phyloP scores from a whole-genome alignment of 2,888 invertebrate species.

The Lordiphosa fenestrarum region DNA sequence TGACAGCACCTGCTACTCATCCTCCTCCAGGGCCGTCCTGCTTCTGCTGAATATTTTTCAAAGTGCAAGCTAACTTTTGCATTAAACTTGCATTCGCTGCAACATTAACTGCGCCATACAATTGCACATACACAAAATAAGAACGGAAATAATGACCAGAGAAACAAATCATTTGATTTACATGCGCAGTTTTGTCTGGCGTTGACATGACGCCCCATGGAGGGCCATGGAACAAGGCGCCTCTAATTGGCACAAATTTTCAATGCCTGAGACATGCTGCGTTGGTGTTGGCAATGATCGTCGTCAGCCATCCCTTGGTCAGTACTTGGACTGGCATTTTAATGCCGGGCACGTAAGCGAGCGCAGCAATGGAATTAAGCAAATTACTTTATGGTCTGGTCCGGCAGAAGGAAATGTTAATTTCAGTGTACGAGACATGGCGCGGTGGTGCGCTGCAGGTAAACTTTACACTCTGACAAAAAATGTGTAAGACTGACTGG shows the following conservation, averaged over 20 bases:
- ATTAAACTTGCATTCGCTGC: slow-evolving; percentile 68
- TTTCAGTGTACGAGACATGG: slow-evolving; percentile 32
- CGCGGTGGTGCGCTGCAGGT: slow-evolving; percentile 4
- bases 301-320: slow-evolving; percentile 20
- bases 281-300: slow-evolving; percentile 5
- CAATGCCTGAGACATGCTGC: slow-evolving; percentile 23
- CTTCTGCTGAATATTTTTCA: background rate
- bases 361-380: slow-evolving; percentile 67
- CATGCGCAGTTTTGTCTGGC: slow-evolving; percentile 33
- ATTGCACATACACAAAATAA: too few relatives aligned
- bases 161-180: slow-evolving; percentile 59
- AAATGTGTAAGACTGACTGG: background rate
- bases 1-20: background rate
- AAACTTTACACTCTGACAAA: slow-evolving; percentile 16
- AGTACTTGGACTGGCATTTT: slow-evolving; percentile 31
- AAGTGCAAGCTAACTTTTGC: slow-evolving; percentile 18
- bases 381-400: slow-evolving; percentile 62
- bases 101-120: background rate
- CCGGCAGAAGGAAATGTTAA: slow-evolving; percentile 61
- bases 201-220: slow-evolving; percentile 44
- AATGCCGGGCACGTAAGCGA: slow-evolving; percentile 59
- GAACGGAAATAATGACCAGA: slow-evolving; percentile 8
- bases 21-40: background rate
- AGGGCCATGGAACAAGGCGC: slow-evolving; percentile 46
- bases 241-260: slow-evolving; percentile 64